Base-by-base conservation (phyloP, 2,888 invertebrate species). In the Macropis europaea region DNA sequence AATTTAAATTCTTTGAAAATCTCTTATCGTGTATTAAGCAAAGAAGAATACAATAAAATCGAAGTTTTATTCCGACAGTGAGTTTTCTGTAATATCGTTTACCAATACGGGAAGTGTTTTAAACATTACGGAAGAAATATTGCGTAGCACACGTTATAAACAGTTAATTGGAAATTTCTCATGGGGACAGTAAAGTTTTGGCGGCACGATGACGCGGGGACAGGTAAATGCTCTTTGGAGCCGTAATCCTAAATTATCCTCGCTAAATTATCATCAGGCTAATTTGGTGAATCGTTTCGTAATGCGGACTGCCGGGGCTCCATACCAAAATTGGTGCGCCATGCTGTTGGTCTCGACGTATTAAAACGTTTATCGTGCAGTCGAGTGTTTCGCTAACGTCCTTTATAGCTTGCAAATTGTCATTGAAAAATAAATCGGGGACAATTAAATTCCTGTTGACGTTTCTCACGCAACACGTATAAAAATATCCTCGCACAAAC, bases 291-390 rank as follows among this genome's bases (percentile, higher is more conserved):
- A 53, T 34, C 57, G 48, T 70, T 73, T 70, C 62, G 66, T 48
- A 63, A 70, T 26, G 11, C 19, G 9, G 6, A 4, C 24, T 13
- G 34, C 24, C 28, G 36, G 19, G 45, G 45, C 30, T 47, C 15
- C 26, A 50, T 54, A 50, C 70, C 70, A 73, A 76, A 74, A 70
- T 66, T 73, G 73, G 73, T 6, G 45, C 47, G 73, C 45, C 50
- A 28, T 48, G 26, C 48, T 26, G 48, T 48, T 38, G 17, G 28
- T 13, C 40, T 22, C 38, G 45, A 34, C 52, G 40, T 38, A 43
- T 66, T 38, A 62, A 72, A 69, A 67, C 43, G 57, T 53, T 59
- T 57, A 56, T 66, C 52, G 32, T n/a, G 13, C n/a, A 26, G 15
- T 11, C 42, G 15, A 53, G 45, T 30, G 22, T 53, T 52, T 17